A percentile compares a stretch with the other conserved stretches of the same genome.
Conservation (phyloP, 2,113 vertebrate genomes). For the Xyrauchen texanus region DNA sequence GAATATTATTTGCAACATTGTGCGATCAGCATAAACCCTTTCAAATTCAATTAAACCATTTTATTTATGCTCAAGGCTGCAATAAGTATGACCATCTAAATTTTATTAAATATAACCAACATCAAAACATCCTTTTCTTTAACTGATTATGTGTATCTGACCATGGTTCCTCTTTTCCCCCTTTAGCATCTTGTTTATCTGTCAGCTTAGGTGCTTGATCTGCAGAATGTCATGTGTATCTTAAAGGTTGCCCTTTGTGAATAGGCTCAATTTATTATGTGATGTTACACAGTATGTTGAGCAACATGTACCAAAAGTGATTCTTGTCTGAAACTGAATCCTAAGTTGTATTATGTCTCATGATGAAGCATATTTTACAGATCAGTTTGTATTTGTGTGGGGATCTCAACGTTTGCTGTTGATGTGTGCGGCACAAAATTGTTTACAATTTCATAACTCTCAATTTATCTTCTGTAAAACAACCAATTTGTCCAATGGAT, state of each 20-base stretch:
- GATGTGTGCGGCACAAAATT: not conserved
- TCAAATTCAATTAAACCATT: not conserved
- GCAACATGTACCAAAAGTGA: too few relatives aligned
- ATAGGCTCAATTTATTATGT: too few relatives aligned
- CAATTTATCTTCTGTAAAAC: not conserved
- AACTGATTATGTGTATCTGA: not conserved
- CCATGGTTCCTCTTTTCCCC: not conserved
- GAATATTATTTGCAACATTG: too few relatives aligned
- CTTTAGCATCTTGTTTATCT: not conserved
- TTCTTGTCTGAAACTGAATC: too few relatives aligned
- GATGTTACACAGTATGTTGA: too few relatives aligned
- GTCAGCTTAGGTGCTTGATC: not conserved
- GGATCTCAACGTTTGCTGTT: not conserved
- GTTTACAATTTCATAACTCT: constrained; percentile 8
- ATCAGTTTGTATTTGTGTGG: not conserved
- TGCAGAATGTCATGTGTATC: too few relatives aligned
- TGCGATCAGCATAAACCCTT: not conserved
- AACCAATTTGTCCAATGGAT: constrained; percentile 19
- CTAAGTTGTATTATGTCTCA: not conserved
- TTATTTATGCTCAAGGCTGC: not conserved
- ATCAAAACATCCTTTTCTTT: not conserved
- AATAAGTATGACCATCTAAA: not conserved
- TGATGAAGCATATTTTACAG: not conserved
- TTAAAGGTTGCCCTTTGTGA: too few relatives aligned
- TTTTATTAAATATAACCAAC: not conserved